phyloP scores from a whole-genome alignment of 1,140 invertebrate genomes.

The Drosophila erecta region DNA sequence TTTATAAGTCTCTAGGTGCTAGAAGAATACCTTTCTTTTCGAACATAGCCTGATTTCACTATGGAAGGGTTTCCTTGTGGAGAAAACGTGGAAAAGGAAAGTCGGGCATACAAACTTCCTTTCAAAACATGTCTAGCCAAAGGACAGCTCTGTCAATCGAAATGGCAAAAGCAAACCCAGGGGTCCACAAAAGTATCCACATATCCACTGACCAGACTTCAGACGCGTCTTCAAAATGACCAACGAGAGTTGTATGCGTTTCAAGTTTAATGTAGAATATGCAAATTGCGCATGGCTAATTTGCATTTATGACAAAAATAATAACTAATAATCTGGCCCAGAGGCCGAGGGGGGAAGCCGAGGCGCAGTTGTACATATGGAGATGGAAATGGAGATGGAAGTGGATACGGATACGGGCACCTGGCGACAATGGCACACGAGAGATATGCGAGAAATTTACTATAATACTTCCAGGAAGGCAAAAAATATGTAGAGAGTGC shows the following conservation, averaged over 20 bases:
- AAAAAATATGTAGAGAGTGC: conserved; percentile 51
- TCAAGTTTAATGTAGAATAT: conserved; percentile 76
- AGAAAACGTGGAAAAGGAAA: conserved; percentile 3
- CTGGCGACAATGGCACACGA: conserved; percentile 65
- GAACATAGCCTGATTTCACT: no score
- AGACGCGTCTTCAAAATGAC: conserved; percentile 15
- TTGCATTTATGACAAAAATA: conserved; percentile 80
- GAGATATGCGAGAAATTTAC: conserved; percentile 81
- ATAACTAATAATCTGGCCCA: conserved; percentile 76
- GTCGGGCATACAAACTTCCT: neutral
- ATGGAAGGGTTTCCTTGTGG: no score
- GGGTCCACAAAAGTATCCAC: conserved; percentile 4
- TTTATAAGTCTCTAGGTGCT: no score
- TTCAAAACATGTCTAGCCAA: conserved; percentile 15
- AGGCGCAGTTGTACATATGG: conserved; percentile 25
- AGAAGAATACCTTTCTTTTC: no score
- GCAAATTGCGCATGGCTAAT: conserved; percentile 79
- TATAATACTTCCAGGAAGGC: conserved; percentile 81
- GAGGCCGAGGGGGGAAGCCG: conserved; percentile 10
- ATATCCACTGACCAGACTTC: conserved; percentile 7
- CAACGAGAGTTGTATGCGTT: conserved; percentile 42
- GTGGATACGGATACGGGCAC: conserved; percentile 23
- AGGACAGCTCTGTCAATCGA: conserved; percentile 23
- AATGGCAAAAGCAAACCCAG: conserved; percentile 14
- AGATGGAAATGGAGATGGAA: conserved; percentile 10